These are phyloP conservation scores for Phaenicophaeus curvirostris DNA, from an alignment of 2,797 vertebrate genomes.

Conservation along the genomic window DNA sequence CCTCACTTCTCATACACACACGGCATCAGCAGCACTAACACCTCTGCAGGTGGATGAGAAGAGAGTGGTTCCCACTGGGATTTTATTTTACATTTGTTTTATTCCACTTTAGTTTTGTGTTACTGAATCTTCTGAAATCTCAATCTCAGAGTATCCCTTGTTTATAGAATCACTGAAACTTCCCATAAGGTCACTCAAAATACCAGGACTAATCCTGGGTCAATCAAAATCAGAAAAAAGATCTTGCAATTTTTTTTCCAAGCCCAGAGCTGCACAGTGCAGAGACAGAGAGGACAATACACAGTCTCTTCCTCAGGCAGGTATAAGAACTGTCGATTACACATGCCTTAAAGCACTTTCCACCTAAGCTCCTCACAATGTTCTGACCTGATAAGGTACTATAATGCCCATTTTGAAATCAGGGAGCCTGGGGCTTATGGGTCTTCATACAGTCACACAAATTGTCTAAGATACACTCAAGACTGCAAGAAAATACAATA, in stretches of 20 bases:
- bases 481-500: neutral
- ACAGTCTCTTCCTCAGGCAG: neutral
- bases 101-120: neutral
- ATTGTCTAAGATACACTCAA: neutral
- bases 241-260: neutral
- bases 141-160: neutral
- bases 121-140: neutral
- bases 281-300: neutral
- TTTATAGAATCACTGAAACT: neutral
- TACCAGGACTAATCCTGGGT: neutral
- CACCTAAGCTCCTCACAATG: neutral
- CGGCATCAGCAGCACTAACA: neutral
- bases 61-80: neutral
- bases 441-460: neutral
- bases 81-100: neutral
- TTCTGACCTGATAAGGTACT: neutral
- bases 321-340: neutral
- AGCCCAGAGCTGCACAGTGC: neutral
- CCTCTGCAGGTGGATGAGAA: neutral
- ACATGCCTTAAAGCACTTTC: neutral
- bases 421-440: neutral
- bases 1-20: neutral
- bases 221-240: neutral
- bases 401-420: neutral
- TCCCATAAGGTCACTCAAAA: neutral